Conservation (phyloP, 2,888 invertebrate genomes). For the Notocelia uddmanniana region DNA sequence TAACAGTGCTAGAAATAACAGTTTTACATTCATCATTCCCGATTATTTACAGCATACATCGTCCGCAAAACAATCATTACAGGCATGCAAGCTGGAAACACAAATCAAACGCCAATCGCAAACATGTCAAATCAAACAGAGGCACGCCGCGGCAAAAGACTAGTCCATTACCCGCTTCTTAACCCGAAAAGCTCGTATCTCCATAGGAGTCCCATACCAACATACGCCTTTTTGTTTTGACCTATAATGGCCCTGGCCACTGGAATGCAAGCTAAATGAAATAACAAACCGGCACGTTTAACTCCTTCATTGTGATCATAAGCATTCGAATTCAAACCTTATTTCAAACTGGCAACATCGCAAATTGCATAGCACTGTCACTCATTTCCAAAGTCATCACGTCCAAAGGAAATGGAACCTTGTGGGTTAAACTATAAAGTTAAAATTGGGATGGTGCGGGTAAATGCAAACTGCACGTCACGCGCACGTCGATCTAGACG, state of each 20-base stretch:
- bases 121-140: slow-evolving; percentile 31
- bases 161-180: slow-evolving; percentile 29
- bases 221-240: neutral
- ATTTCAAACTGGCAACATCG: neutral
- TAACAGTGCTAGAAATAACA: slow-evolving; percentile 13
- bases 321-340: slow-evolving; percentile 18
- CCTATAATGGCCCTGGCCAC: neutral
- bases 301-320: slow-evolving; percentile 15
- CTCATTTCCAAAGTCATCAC: neutral
- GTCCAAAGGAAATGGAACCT: neutral
- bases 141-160: slow-evolving; percentile 27
- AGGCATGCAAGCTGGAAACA: slow-evolving; percentile 37
- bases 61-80: slow-evolving; percentile 29
- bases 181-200: neutral
- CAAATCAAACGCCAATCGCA: slow-evolving; percentile 40
- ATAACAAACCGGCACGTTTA: slow-evolving; percentile 37
- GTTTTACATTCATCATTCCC: slow-evolving; percentile 2
- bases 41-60: slow-evolving; percentile 25
- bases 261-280: slow-evolving; percentile 44
- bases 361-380: neutral
- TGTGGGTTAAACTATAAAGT: neutral
- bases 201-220: neutral
- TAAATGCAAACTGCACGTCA: slow-evolving; percentile 23
- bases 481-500: slow-evolving; percentile 20
- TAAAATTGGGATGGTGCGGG: neutral